These are phyloP conservation scores for Caenorhabditis briggsae DNA, from an alignment of 1,140 invertebrate genomes.

Conservation along the genomic window DNA sequence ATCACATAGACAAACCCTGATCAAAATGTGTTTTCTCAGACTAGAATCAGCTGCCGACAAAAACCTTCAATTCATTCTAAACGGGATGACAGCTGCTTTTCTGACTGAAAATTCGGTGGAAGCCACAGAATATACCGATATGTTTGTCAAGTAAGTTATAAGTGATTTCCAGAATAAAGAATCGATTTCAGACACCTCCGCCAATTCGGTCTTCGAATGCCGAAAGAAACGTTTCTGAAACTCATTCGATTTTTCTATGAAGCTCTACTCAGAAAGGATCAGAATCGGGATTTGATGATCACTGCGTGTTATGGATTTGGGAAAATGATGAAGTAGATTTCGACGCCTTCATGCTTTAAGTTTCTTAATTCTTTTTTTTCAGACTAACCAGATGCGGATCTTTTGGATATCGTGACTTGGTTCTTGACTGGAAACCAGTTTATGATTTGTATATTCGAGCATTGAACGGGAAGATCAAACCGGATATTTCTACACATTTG, in stretches of 20 bases:
- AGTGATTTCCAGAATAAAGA: background rate
- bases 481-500: background rate
- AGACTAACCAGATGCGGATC: background rate
- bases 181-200: background rate
- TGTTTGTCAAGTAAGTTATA: background rate
- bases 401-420: constrained; percentile 4
- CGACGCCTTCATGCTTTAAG: too few relatives aligned
- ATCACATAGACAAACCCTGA: background rate
- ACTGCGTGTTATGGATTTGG: background rate
- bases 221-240: constrained; percentile 13
- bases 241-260: constrained; percentile 22
- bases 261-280: background rate
- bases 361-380: background rate
- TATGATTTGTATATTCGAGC: background rate
- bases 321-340: constrained; percentile 11
- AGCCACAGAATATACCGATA: background rate
- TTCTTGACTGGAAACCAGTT: constrained; percentile 3
- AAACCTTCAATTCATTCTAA: background rate
- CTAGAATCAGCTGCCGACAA: background rate
- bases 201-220: background rate
- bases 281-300: background rate
- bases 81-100: constrained; percentile 12
- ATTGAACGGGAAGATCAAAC: background rate
- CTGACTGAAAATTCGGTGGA: constrained; percentile 11
- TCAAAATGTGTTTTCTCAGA: background rate